These are phyloP conservation scores for Hyla sarda DNA, from an alignment of 2,113 vertebrate genomes.

Conservation along the genomic window DNA sequence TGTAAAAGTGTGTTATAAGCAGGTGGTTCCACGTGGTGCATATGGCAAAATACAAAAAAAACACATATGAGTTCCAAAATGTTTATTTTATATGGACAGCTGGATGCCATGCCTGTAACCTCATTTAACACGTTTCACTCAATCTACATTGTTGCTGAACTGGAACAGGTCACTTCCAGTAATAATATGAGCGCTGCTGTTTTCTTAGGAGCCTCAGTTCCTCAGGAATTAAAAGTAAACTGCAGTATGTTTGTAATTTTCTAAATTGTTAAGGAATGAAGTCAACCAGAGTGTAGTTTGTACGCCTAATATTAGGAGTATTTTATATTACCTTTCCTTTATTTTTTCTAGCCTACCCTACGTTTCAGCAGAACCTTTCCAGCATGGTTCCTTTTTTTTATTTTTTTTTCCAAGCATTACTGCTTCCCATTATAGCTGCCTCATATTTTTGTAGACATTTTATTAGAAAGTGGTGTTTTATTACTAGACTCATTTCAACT, in stretches of 20 bases:
- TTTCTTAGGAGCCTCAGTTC: neutral
- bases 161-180: conserved; percentile 33
- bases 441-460: too few species aligned
- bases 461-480: too few species aligned
- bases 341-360: neutral
- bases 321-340: neutral
- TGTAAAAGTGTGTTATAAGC: conserved; percentile 14
- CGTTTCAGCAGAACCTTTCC: neutral
- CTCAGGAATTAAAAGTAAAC: conserved; percentile 10
- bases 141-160: conserved; percentile 29
- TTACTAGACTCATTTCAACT: too few species aligned
- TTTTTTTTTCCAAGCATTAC: neutral
- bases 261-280: neutral
- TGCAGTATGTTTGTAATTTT: conserved; percentile 5
- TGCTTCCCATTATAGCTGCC: neutral
- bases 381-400: neutral
- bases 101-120: conserved; percentile 12
- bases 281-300: neutral
- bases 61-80: neutral
- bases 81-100: conserved; percentile 21
- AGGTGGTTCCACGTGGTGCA: conserved; percentile 30
- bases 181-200: neutral
- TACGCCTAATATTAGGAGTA: neutral
- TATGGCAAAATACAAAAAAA: conserved; percentile 22
- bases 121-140: conserved; percentile 46